Evolutionary conservation across 64 coral and sea anemone species (phyloP).

Genomic region (Acropora tenuis): DNA sequence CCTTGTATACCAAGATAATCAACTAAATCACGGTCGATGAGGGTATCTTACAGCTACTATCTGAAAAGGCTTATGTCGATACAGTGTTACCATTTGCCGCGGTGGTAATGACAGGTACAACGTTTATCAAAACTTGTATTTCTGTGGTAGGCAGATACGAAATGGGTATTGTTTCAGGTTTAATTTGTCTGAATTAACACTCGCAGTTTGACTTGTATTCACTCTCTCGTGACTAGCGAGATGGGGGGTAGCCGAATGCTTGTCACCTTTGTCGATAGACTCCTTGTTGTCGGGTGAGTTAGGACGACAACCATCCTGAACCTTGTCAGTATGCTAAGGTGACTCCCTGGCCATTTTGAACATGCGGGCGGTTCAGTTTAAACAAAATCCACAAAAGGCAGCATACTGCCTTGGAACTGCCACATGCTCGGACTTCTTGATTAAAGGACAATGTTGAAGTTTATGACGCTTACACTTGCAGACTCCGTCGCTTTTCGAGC

Average conservation of each 20-base stretch:
- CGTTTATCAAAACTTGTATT: conserved; percentile 43
- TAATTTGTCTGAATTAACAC: conserved; percentile 4
- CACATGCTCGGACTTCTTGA: conserved; percentile 57
- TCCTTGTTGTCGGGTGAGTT: conserved; percentile 12
- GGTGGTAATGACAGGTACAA: conserved; percentile 60
- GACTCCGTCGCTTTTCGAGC: conserved; percentile 20
- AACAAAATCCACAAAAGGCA: conserved; percentile 52
- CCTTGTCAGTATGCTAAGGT: conserved; percentile 36
- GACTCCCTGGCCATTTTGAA: neutral
- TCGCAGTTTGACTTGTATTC: conserved; percentile 2
- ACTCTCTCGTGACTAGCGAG: neutral
- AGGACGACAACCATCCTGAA: conserved; percentile 4
- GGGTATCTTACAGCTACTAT: conserved; percentile 76
- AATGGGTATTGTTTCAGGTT: conserved; percentile 9
- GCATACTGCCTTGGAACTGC: conserved; percentile 67
- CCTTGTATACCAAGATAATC: conserved; percentile 25
- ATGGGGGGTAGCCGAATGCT: neutral
- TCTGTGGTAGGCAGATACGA: conserved; percentile 10
- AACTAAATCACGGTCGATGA: conserved; percentile 41
- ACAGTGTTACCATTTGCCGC: conserved; percentile 18
- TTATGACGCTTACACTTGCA: conserved; percentile 63
- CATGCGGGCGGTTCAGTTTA: conserved; percentile 60
- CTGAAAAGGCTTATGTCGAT: conserved; percentile 65
- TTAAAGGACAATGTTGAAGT: conserved; percentile 59
- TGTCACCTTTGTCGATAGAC: conserved; percentile 17